Evolutionary conservation across 1,140 invertebrate species (phyloP), one percentile per base, ranked within the genome.

Genomic region (Bombus superbus): DNA sequence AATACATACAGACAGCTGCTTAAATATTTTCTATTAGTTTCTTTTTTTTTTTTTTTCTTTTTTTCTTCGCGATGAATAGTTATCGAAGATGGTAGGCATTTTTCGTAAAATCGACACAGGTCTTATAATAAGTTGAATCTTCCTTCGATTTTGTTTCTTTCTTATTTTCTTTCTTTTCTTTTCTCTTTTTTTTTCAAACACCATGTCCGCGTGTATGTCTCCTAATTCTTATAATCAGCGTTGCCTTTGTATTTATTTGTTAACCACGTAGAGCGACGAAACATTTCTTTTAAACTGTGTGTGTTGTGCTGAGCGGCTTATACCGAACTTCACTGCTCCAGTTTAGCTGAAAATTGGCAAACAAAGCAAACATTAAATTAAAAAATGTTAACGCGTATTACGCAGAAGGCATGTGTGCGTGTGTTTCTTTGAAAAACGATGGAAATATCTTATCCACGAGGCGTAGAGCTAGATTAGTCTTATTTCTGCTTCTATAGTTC

Each of bases 261-360:
- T 85, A 94, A 92, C 92, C 88, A 92, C 91, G 92, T 94, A 94
- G 93, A 94, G 93, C 94, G 93, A 94, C 93, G 94, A 94, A 95
- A 94, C 93, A 94, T 92, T 92, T 90, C 86, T 92, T 87, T 91
- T 89, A 91, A 93, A 88, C 91, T 82, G 91, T 81, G 80, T 91
- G 68, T 75, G 86, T 90, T 86, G 83, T 86, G 81, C 83, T 88
- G 82, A 91, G 88, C 91, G 90, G 91, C 89, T 91, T 88, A 84
- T 77, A 88, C 87, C 86, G 90, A 88, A 92, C 90, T 92, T 93
- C 86, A 93, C 92, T 88, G 91, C 92, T 94, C 92, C 91, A 90
- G 88, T 93, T 95, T 95, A 95, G 85, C 95, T 95, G 94, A 89
- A 95, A 95, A 93, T 88, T 74, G 86, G 79, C 66, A 86, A 91